A percentile compares a stretch with the other conserved stretches of the same genome.
These are phyloP conservation scores for Platyscapa corneri DNA, from an alignment of 1,140 invertebrate genomes.

Conservation along the genomic window DNA sequence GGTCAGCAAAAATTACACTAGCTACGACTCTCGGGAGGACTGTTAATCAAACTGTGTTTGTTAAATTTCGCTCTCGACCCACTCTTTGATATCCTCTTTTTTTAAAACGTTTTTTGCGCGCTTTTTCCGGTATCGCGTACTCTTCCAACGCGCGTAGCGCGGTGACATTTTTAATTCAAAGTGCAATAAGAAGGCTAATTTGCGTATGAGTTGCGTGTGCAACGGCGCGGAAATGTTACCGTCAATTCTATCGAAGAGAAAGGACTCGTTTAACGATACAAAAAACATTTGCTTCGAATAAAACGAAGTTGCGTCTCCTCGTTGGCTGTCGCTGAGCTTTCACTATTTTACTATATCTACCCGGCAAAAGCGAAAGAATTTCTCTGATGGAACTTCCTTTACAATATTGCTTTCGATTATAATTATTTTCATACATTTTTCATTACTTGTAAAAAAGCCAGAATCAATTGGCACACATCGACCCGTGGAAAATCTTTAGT, in stretches of 20 bases:
- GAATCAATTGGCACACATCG: not conserved
- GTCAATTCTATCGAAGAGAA: not conserved
- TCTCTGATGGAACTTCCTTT: constrained; percentile 5
- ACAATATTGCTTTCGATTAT: not conserved
- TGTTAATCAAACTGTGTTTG: not conserved
- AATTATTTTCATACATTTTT: constrained; percentile 22
- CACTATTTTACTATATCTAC: constrained; percentile 15
- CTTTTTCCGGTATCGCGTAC: not conserved
- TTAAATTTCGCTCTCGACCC: not conserved
- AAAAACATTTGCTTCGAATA: not conserved
- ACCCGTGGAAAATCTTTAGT: not conserved
- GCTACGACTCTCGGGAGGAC: not conserved
- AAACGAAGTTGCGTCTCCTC: constrained; percentile 24
- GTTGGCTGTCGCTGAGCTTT: not conserved
- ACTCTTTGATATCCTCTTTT: not conserved
- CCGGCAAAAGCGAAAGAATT: constrained; percentile 11
- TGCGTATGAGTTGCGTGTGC: not conserved
- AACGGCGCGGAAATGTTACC: not conserved
- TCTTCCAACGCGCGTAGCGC: too few species aligned
- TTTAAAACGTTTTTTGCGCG: not conserved
- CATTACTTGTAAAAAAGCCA: not conserved
- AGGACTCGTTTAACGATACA: not conserved
- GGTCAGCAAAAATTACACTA: constrained; percentile 7
- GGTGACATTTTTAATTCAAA: not conserved
- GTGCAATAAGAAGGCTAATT: not conserved